A percentile compares a stretch with the other conserved stretches of the same genome.
These are phyloP conservation scores for Acronicta leporina DNA, from an alignment of 2,888 invertebrate species.

Conservation along the genomic window DNA sequence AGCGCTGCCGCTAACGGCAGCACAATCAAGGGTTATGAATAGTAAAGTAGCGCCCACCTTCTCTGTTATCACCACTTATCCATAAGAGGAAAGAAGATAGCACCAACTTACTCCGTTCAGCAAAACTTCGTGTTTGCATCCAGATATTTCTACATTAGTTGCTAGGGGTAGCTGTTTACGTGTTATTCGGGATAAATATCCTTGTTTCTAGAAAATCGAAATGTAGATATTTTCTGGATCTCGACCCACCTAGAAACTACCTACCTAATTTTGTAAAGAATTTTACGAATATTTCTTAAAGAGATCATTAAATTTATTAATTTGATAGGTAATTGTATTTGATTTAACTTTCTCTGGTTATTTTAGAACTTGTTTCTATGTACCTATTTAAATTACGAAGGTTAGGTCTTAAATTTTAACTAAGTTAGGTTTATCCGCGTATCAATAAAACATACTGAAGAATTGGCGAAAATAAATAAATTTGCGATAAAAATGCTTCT, in stretches of 20 bases:
- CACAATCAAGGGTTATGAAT: conserved; percentile 59
- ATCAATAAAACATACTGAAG: too few relatives aligned
- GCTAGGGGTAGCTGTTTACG: conserved; percentile 48
- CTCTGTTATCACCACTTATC: conserved; percentile 36
- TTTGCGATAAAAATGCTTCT: neutral
- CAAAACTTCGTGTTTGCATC: conserved; percentile 54
- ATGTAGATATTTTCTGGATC: neutral
- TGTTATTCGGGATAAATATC: conserved; percentile 41
- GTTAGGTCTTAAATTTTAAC: too few relatives aligned
- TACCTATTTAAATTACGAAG: neutral
- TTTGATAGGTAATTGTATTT: neutral
- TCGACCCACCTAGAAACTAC: neutral
- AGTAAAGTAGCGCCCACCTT: conserved; percentile 51
- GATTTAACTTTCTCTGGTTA: too few relatives aligned
- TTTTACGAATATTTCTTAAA: too few relatives aligned
- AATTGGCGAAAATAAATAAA: neutral
- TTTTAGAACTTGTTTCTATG: too few relatives aligned
- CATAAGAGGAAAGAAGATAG: conserved; percentile 39
- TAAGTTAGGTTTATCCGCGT: too few relatives aligned
- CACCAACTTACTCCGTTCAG: conserved; percentile 34
- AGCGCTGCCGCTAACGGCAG: conserved; percentile 57
- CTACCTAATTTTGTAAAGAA: too few relatives aligned
- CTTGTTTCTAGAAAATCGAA: neutral
- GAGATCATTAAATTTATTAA: too few relatives aligned
- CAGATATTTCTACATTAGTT: conserved; percentile 56